Evolutionary conservation across 92 coral and sea anemone species (phyloP).

Genomic region (Desmophyllum pertusum): DNA sequence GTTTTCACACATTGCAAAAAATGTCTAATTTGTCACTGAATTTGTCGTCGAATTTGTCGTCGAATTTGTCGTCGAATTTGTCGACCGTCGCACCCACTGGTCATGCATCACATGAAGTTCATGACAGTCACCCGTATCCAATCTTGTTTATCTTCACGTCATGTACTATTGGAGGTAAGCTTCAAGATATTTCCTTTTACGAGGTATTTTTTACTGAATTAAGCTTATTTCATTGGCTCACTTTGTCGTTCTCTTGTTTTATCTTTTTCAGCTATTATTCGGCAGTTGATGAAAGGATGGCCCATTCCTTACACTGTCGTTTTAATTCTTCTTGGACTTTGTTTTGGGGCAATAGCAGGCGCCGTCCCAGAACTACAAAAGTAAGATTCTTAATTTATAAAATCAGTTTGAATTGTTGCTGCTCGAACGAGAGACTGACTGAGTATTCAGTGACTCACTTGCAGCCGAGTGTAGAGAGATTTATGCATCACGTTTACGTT

Average conservation of each 20-base stretch:
- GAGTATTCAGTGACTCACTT: too few species aligned
- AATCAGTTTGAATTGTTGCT: not conserved
- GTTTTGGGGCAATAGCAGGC: constrained; percentile 91
- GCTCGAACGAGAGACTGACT: not conserved
- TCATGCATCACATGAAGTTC: constrained; percentile 34
- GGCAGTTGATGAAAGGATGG: constrained; percentile 99
- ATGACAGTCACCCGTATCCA: constrained; percentile 85
- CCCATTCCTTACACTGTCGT: constrained; percentile 98
- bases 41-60: too few species aligned
- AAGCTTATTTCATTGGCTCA: not conserved
- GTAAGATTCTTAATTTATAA: constrained; percentile 66
- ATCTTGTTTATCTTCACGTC: constrained; percentile 88
- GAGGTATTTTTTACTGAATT: not conserved
- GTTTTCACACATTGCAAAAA: not conserved
- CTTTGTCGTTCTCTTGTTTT: not conserved
- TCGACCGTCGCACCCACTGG: not conserved
- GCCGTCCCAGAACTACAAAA: constrained; percentile 72
- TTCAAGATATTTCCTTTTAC: not conserved
- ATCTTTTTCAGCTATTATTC: constrained; percentile 76
- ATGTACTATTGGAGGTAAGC: constrained; percentile 95
- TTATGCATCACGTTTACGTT: too few species aligned
- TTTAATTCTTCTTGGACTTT: constrained; percentile 87
- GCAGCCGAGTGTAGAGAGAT: too few species aligned
- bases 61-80: not conserved
- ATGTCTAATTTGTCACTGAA: too few species aligned